Base-by-base conservation (phyloP, 2,113 vertebrate species). In the Phodopus roborovskii region DNA sequence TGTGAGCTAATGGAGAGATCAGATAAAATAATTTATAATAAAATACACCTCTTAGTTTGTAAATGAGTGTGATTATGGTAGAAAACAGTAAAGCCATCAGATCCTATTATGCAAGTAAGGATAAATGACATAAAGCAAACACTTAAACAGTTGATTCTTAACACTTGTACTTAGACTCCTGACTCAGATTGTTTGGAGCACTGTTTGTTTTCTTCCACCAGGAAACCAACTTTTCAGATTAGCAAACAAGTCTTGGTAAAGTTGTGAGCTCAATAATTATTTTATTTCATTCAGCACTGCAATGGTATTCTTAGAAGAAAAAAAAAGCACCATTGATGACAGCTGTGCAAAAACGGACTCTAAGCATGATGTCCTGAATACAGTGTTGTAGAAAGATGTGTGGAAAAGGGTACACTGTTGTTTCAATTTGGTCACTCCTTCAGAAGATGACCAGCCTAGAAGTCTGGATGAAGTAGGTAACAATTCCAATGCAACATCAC, bases 201-300 rank as follows among this genome's bases (percentile, higher is more conserved):
- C 48, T n/a, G 26, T 30, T 64, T n/a, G 26, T 30, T 64, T 81
- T 20, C 45, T 79, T 88, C 58, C 62, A 77, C 53, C 56, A 56
- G 11, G 16, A 53, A 81, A 24, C n/a, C 60, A 48, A 62, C 86
- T 96, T 94, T 95, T 39, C 90, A 88, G 90, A 87, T 45, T 17
- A 30, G 53, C 17, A 22, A 96, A 60, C 77, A 82, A 77, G 13
- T 64, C 73, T 77, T 50, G 50, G 64, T 77, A 36, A 95, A 94
- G 5, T 90, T 87, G 62, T 78, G 17, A 81, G 58, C 58, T 60
- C 90, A 95, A 71, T 36, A 85, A 97, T 33, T 62, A 66, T 7
- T 7, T 93, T 17, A 64, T 28, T 39, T 75, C 62, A 60, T 39
- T 82, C 87, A 73, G n/a, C 77, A 88, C 56, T 3, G 53, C 33